Conservation (phyloP, 1,140 invertebrate genomes). For the Aplysia californica region DNA sequence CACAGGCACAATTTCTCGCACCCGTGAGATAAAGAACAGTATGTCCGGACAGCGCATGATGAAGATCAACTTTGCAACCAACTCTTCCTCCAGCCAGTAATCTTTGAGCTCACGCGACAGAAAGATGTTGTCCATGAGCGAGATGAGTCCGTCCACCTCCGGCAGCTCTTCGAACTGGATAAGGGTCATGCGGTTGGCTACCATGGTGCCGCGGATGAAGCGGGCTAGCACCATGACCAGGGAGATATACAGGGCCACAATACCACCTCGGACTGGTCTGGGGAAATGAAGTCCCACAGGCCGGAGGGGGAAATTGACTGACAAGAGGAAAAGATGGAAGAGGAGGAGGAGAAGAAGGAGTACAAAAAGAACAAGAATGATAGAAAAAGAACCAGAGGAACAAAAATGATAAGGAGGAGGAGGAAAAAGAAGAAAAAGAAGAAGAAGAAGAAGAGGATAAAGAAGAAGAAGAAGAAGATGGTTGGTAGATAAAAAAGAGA, state of each 20-base stretch:
- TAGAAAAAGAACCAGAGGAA: too few species aligned
- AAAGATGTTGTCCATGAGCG: constrained; percentile 95
- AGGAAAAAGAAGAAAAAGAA: too few species aligned
- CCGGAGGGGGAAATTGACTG: not conserved
- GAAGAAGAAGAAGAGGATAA: too few species aligned
- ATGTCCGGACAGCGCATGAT: constrained; percentile 97
- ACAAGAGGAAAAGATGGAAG: not conserved
- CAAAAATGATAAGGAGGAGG: too few species aligned
- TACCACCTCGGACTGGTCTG: constrained; percentile 73
- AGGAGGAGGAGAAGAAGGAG: too few species aligned
- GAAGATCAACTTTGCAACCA: constrained; percentile 98
- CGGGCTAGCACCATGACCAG: constrained; percentile 92
- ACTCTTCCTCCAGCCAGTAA: constrained; percentile 95
- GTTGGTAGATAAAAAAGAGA: too few species aligned
- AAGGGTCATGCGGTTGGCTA: constrained; percentile 84
- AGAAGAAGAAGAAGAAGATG: too few species aligned
- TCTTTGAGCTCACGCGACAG: constrained; percentile 96
- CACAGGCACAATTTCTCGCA: constrained; percentile 70
- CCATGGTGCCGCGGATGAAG: constrained; percentile 82
- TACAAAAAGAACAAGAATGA: too few species aligned
- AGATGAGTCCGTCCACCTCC: constrained; percentile 91
- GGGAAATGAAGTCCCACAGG: too few species aligned
- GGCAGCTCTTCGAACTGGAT: constrained; percentile 99
- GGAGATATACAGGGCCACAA: constrained; percentile 96
- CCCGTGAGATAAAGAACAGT: constrained; percentile 82